Evolutionary conservation across 2,888 invertebrate species (phyloP).

Genomic region (Steinernema carpocapsae): DNA sequence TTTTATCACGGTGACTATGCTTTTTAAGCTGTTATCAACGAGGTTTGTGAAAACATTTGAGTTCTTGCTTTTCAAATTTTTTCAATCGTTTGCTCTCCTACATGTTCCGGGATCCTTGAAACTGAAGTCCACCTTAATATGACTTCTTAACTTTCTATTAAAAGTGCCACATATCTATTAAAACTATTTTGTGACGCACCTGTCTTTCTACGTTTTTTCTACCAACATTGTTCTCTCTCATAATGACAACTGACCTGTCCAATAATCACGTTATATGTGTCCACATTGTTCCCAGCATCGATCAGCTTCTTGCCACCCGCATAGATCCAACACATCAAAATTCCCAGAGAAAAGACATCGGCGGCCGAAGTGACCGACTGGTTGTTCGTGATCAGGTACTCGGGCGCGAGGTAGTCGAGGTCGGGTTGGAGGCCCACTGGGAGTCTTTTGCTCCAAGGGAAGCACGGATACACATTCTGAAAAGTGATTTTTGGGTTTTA

Average conservation of each 20-base stretch:
- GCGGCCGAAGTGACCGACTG: constrained; percentile 78
- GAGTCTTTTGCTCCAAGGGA: constrained; percentile 87
- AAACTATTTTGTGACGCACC: too few species aligned
- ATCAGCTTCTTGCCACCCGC: constrained; percentile 85
- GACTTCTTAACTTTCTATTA: too few species aligned
- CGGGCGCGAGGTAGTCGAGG: constrained; percentile 91
- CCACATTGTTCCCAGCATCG: constrained; percentile 86
- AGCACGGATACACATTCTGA: constrained; percentile 81
- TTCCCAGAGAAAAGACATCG: constrained; percentile 94
- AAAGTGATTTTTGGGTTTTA: constrained; percentile 52
- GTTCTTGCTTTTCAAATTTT: too few species aligned
- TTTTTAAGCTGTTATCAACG: too few species aligned
- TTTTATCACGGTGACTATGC: too few species aligned
- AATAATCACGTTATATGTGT: constrained; percentile 86
- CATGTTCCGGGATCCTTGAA: too few species aligned
- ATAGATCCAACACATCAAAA: constrained; percentile 90
- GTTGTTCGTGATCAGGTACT: constrained; percentile 77
- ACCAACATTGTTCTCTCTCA: too few species aligned
- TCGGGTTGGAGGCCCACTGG: constrained; percentile 92
- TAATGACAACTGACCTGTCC: constrained; percentile 82
- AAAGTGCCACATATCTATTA: too few species aligned
- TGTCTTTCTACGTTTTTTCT: too few species aligned
- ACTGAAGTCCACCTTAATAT: too few species aligned
- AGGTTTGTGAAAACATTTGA: too few species aligned
- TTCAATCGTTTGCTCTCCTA: too few species aligned